phyloP scores from a whole-genome alignment of 1,140 invertebrate genomes.

The Drosophila carrolli region DNA sequence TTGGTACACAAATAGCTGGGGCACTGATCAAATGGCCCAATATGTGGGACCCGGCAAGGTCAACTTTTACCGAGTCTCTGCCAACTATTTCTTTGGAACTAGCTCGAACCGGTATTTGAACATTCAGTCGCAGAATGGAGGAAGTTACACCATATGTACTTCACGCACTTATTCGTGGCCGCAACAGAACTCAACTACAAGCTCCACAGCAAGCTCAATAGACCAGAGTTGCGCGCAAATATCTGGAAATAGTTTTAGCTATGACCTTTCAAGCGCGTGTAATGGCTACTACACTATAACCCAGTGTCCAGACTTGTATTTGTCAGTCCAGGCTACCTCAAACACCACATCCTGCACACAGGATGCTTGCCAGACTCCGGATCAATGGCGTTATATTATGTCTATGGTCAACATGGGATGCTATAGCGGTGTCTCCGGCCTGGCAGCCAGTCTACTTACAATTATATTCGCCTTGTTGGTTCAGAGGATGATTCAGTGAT shows the following conservation, averaged over 20 bases:
- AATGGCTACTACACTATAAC: slow-evolving; percentile 85
- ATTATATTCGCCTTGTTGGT: slow-evolving; percentile 55
- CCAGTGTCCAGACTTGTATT: slow-evolving; percentile 87
- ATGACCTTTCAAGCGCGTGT: slow-evolving; percentile 86
- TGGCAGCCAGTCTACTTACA: slow-evolving; percentile 68
- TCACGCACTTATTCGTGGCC: slow-evolving; percentile 86
- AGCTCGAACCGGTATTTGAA: slow-evolving; percentile 85
- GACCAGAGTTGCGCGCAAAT: slow-evolving; percentile 67
- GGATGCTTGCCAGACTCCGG: slow-evolving; percentile 87
- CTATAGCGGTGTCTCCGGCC: slow-evolving; percentile 85
- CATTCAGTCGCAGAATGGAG: slow-evolving; percentile 85
- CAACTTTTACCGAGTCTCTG: slow-evolving; percentile 88
- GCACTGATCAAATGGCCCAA: slow-evolving; percentile 83
- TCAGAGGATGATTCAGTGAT: slow-evolving; percentile 51
- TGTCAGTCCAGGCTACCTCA: slow-evolving; percentile 86
- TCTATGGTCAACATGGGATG: slow-evolving; percentile 88
- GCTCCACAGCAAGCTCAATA: slow-evolving; percentile 12
- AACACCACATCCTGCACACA: slow-evolving; percentile 84
- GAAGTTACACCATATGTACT: slow-evolving; percentile 86
- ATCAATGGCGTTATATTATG: slow-evolving; percentile 87
- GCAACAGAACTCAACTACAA: slow-evolving; percentile 61
- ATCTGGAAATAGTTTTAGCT: slow-evolving; percentile 66
- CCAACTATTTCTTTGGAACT: slow-evolving; percentile 88
- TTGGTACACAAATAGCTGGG: slow-evolving; percentile 81
- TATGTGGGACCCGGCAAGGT: slow-evolving; percentile 87